Evolutionary conservation across 2,888 invertebrate genomes (phyloP), one percentile per base, ranked within the genome.

Genomic region (Nemotelus pantherinus): DNA sequence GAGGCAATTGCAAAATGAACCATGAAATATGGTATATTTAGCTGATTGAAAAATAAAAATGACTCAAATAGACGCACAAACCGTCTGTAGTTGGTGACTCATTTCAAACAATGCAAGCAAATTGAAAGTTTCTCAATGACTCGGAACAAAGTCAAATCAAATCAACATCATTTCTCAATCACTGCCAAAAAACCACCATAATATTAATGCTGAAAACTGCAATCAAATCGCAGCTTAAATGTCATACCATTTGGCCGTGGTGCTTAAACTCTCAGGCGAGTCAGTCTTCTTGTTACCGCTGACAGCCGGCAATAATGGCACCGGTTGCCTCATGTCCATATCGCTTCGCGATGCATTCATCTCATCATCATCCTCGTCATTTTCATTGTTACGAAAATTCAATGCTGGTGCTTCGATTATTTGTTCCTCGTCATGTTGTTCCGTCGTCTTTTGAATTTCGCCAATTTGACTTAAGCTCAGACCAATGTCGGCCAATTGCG

Each of bases 401-500:
- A 50, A 50, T 50, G 50, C 9, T 25, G 25, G 25, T 25, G 25
- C 0, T 25, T 25, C 25, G 25, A 25, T 25, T 25, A 25, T 25
- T 25, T 25, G 25, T 25, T 1, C 25, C 25, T 47, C 3, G 9
- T 72, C 25, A 44, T 55, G 6, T 6, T n/a, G 41, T 45, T 6
- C n/a, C 41, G 60, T 41, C n/a, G 41, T 75, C 50, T 76, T 10
- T 10, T 78, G 76, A 55, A 78, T 50, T 43, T 76, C 76, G 7
- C 71, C 71, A 25, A 78, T 68, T 48, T 76, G 68, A 45, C 45
- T 39, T 44, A 76, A 60, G 55, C 67, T 78, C 44, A 78, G 4
- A 4, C 76, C 78, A 58, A 78, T 67, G 70, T 78, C 76, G 64
- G 58, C 70, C 60, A 78, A 76, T 78, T 76, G 68, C n/a, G 75